Evolutionary conservation across 2,888 invertebrate species (phyloP).

Genomic region (Aleiodes testaceus): DNA sequence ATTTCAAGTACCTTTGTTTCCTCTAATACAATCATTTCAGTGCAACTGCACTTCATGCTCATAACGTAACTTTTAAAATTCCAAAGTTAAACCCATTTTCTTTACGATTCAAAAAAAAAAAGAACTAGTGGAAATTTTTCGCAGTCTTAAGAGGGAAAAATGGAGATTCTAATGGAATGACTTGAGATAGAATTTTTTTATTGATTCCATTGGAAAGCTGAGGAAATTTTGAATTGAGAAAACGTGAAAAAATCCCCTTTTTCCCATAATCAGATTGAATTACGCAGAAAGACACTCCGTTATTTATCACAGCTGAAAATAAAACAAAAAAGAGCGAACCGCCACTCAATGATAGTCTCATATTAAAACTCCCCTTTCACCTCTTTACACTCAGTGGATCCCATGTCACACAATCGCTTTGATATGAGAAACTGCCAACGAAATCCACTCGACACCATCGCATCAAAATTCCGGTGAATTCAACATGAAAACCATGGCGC

Average conservation of each 20-base stretch:
- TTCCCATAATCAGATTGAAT: conserved; percentile 2
- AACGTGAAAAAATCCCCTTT: neutral
- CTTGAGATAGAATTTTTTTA: no score
- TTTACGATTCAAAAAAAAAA: neutral
- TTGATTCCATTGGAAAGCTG: neutral
- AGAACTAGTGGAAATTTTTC: neutral
- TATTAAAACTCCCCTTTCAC: conserved; percentile 18
- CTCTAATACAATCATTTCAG: neutral
- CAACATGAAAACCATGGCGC: conserved; percentile 43
- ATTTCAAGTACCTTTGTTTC: neutral
- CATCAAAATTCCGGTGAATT: conserved; percentile 55
- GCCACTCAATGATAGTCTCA: conserved; percentile 34
- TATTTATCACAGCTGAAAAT: neutral
- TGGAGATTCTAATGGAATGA: neutral
- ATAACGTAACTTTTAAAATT: neutral
- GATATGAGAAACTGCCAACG: conserved; percentile 61
- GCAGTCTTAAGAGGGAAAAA: neutral
- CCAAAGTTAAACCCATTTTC: neutral
- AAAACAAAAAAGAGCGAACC: conserved; percentile 15
- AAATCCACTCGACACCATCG: conserved; percentile 60
- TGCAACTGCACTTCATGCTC: neutral
- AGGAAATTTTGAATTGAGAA: no score
- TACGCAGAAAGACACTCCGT: neutral
- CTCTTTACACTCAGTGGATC: conserved; percentile 34
- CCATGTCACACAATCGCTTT: conserved; percentile 56